These are phyloP conservation scores for Bovichtus diacanthus DNA, from an alignment of 2,797 vertebrate genomes.

Conservation along the genomic window DNA sequence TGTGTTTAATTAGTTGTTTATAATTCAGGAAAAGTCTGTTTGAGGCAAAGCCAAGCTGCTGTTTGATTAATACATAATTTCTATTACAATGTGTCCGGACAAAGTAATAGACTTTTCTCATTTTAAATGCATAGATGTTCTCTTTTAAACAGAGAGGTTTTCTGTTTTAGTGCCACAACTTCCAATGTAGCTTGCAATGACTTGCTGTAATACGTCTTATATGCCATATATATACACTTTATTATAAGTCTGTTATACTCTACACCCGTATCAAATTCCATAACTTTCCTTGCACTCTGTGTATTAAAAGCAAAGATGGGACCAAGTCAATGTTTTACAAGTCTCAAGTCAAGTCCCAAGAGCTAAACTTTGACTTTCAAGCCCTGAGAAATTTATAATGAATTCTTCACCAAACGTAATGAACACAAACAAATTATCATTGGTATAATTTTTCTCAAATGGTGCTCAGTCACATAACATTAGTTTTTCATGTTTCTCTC, in stretches of 20 bases:
- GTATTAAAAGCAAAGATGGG: no score
- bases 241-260: neutral
- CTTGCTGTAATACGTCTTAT: neutral
- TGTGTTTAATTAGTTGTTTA: slow-evolving; percentile 53
- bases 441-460: no score
- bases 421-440: no score
- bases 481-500: no score
- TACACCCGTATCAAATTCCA: neutral
- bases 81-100: neutral
- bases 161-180: neutral
- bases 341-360: no score
- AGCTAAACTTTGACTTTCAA: no score
- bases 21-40: slow-evolving; percentile 27
- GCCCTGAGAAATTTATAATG: no score
- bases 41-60: slow-evolving; percentile 11
- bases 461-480: no score
- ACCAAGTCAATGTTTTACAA: no score
- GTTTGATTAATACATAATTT: slow-evolving; percentile 2
- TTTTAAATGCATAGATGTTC: slow-evolving; percentile 32
- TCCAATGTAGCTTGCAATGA: neutral
- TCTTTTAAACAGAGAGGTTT: neutral
- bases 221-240: neutral
- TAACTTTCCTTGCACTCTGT: neutral
- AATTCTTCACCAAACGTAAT: no score
- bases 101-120: neutral